Evolutionary conservation across 2,888 invertebrate species (phyloP), one percentile per base, ranked within the genome.

Genomic region (Caenorhabditis sp.): DNA sequence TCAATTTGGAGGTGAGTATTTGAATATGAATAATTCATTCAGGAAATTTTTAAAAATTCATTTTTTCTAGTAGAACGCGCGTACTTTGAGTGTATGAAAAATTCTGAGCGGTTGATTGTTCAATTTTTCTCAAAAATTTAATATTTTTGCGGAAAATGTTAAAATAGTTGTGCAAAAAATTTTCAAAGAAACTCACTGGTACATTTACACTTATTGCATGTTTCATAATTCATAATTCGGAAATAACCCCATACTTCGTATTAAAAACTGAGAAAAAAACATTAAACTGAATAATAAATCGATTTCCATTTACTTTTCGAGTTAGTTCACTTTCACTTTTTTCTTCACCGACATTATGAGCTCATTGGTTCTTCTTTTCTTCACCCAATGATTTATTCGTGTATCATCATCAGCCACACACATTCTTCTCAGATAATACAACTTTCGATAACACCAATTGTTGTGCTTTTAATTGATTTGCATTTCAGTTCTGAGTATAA

Each of bases 1-100:
- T 73, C 50, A 68, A 73, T 31, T 38, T 73, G 21, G 73, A 73
- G 49, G 73, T 73, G n/a, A 49, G 68, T 62, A 21, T 17, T 67
- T 56, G 12, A 1, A 43, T 10, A 5, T 61, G 50, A 62, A 31
- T 23, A n/a, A 50, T 38, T n/a, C 31, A 27, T 21, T 17, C 3
- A 12, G 14, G n/a, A 10, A 25, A 26, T 38, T 57, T 43, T 63
- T 8, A 21, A 27, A 4, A 14, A 3, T 21, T n/a, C 23, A 26
- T 10, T 58, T 23, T n/a, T n/a, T 58, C 25, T 58, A 26, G 7
- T 26, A 26, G 26, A 20, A 10, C 31, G 31, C 31, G 31, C 31
- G 31, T 31, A 7, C 31, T 31, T 31, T 31, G 31, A 31, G 31
- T 31, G 4, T 10, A n/a, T n/a, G n/a, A n/a, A n/a, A 10, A 31